phyloP scores from a whole-genome alignment of 1,140 invertebrate genomes.

The Dendroctonus ponderosae region DNA sequence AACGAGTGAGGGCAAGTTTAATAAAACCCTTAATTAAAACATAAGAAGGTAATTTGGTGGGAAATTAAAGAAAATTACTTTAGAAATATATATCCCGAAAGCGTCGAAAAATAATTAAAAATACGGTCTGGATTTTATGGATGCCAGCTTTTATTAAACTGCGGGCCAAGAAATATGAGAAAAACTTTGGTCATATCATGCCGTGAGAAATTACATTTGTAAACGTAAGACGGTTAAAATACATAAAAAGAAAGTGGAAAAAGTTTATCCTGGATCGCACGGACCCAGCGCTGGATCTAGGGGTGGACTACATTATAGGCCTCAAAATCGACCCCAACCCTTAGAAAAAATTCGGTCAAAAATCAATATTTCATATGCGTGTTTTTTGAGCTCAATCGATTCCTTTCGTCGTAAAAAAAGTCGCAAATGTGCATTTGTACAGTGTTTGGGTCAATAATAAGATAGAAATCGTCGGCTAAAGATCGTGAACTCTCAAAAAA shows the following conservation, averaged over 20 bases:
- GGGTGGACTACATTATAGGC: too few relatives aligned
- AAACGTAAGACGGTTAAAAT: constrained; percentile 33
- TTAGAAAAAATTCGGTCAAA: too few relatives aligned
- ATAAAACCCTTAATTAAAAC: constrained; percentile 33
- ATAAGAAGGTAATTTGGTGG: constrained; percentile 32
- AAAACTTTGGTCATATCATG: constrained; percentile 32
- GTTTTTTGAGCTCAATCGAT: too few relatives aligned
- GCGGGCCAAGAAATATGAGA: constrained; percentile 26
- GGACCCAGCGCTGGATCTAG: too few relatives aligned
- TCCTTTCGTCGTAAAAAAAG: too few relatives aligned
- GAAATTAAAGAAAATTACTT: constrained; percentile 33
- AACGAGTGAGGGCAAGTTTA: constrained; percentile 22
- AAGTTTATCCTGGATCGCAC: constrained; percentile 11
- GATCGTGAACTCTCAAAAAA: too few relatives aligned
- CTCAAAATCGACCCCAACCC: too few relatives aligned
- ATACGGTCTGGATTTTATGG: constrained; percentile 31
- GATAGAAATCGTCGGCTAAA: too few relatives aligned
- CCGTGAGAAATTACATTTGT: constrained; percentile 34
- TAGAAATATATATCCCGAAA: constrained; percentile 28
- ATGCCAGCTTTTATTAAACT: constrained; percentile 30
- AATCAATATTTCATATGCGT: too few relatives aligned
- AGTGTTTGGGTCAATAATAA: too few relatives aligned
- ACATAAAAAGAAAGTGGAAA: constrained; percentile 31
- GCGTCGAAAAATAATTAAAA: constrained; percentile 35
- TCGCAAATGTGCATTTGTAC: too few relatives aligned